Base-by-base conservation (phyloP, 2,797 vertebrate genomes). In the Pterois miles region DNA sequence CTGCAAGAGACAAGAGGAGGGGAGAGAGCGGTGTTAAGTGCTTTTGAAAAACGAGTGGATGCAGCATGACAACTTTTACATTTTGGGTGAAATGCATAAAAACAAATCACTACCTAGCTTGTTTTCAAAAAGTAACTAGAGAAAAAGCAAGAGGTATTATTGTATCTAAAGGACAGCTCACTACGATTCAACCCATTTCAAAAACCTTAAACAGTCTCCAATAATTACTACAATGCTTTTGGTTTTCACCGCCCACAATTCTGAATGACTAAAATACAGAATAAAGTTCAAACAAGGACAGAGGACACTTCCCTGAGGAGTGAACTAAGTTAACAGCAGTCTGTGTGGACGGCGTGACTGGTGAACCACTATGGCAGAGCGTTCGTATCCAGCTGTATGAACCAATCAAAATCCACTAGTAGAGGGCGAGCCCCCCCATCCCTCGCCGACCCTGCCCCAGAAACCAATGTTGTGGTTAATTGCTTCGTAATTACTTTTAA, bases 1-100 rank as follows among this genome's bases (percentile, higher is more conserved):
- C 97, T 98, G 96, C 85, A 96, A 95, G 90, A 95, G 94, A 95
- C 84, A 92, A 93, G 58, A 86, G 70, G 80, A 90, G 76, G 74
- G 83, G 80, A 81, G 86, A 91, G 81, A 89, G 82, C 10, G 2
- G 46, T 50, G 81, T 88, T 48, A 57, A 91, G 85, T 86, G 84
- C 76, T 84, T 88, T 85, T 60, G 31, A 53, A 77, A 75, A 67
- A 59, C 11, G 71, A 90, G 63, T 54, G 68, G 48, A 63, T 76
- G 76, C 65, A 48, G 36, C 34, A 36, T 8, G 67, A 65, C 3
- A 88, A 86, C 62, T 74, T 83, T 74, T 65, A 75, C n/a, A 70
- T 53, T 78, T 54, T 25, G 12, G 43, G 11, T 73, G 64, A 68
- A 72, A 67, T 2, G 13, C 25, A n/a, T 40, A 53, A 48, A 83